These are phyloP conservation scores for Synanthedon vespiformis DNA, from an alignment of 2,888 invertebrate species.

Conservation along the genomic window DNA sequence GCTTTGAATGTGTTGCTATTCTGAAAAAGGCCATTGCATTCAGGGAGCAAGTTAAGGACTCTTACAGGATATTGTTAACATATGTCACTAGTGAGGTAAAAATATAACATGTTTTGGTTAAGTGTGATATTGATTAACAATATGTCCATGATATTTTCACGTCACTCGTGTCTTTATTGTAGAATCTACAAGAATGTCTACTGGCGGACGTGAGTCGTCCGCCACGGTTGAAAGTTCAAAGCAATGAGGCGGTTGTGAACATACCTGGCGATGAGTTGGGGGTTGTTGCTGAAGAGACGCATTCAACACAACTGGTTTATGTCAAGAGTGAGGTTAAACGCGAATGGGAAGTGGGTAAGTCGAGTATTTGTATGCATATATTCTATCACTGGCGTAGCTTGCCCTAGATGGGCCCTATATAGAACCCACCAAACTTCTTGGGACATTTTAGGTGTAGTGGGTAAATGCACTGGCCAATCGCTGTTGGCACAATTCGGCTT, in stretches of 20 bases:
- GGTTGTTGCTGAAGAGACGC: conserved; percentile 6
- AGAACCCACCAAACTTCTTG: too few relatives aligned
- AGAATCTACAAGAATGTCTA: conserved; percentile 40
- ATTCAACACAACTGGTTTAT: conserved; percentile 7
- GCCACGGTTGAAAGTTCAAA: conserved; percentile 23
- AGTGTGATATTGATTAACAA: too few relatives aligned
- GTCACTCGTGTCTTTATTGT: conserved; percentile 3
- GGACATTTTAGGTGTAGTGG: too few relatives aligned
- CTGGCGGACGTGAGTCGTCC: conserved; percentile 33
- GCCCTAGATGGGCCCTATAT: too few relatives aligned
- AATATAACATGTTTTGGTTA: too few relatives aligned
- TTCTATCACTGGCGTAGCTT: neutral
- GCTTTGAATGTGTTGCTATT: conserved; percentile 44
- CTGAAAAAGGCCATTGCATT: conserved; percentile 32
- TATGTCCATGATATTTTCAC: too few relatives aligned
- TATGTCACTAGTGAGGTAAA: conserved; percentile 40
- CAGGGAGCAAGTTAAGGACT: conserved; percentile 44
- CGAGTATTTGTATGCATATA: too few relatives aligned
- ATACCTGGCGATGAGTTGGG: conserved; percentile 6
- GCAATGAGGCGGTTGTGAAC: conserved; percentile 14
- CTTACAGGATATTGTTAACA: conserved; percentile 39
- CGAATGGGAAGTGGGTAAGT: conserved; percentile 14
- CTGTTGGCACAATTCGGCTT: too few relatives aligned
- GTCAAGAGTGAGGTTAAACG: conserved; percentile 23
- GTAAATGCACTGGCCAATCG: too few relatives aligned